phyloP scores from a whole-genome alignment of 1,140 invertebrate species.

The Zaprionus tsacasi region DNA sequence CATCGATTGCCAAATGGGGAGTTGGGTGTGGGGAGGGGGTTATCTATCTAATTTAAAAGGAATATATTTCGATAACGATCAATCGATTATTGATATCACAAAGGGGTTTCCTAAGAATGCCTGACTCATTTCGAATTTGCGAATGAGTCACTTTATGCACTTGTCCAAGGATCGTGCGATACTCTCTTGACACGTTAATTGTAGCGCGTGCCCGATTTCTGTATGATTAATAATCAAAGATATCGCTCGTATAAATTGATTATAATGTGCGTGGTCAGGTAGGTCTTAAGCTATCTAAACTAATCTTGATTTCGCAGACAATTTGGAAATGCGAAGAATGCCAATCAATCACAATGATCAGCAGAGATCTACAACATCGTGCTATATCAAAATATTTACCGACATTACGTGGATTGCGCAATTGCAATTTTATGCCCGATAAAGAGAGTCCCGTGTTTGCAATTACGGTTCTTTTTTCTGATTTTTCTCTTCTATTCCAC shows the following conservation, averaged over 20 bases:
- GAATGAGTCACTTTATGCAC: constrained; percentile 42
- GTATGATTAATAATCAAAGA: not conserved
- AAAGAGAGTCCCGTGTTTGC: constrained; percentile 32
- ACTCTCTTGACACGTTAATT: not conserved
- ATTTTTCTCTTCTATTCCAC: constrained; percentile 11
- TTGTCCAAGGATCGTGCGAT: constrained; percentile 35
- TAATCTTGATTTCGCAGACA: not conserved
- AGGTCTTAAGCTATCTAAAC: not conserved
- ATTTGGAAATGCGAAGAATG: not conserved
- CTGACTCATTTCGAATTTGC: constrained; percentile 39
- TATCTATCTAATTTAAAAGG: constrained; percentile 34
- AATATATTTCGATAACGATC: constrained; percentile 44
- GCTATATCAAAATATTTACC: constrained; percentile 19
- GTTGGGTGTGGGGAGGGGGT: constrained; percentile 8
- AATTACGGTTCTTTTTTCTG: constrained; percentile 10
- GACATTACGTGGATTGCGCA: constrained; percentile 27
- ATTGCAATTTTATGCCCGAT: constrained; percentile 16
- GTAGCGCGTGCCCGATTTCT: constrained; percentile 15
- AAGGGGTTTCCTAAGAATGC: constrained; percentile 60
- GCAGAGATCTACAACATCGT: not conserved
- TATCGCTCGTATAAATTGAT: not conserved
- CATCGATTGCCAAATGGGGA: constrained; percentile 22
- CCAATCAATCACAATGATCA: not conserved
- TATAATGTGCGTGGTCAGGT: constrained; percentile 9
- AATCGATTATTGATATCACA: constrained; percentile 23